These are phyloP conservation scores for Aramus guarauna DNA, from an alignment of 2,113 vertebrate genomes.

Conservation along the genomic window DNA sequence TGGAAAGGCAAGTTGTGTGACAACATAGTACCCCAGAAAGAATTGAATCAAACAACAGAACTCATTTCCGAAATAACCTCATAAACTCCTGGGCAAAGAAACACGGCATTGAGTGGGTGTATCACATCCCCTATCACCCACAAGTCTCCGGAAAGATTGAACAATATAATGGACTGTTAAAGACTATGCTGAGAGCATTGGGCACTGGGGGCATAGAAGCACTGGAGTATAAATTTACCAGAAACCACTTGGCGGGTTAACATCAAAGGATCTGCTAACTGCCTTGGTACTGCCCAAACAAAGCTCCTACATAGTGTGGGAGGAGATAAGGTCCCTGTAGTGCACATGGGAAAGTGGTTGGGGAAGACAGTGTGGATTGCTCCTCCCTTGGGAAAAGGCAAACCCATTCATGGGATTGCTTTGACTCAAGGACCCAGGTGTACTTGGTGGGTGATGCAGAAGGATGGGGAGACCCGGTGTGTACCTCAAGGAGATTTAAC, in stretches of 20 bases:
- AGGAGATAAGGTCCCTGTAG: background rate
- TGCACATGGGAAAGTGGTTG: too few relatives aligned
- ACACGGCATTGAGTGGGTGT: background rate
- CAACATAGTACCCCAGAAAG: background rate
- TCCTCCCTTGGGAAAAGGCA: background rate
- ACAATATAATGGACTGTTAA: background rate
- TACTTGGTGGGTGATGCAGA: background rate
- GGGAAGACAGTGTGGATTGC: too few relatives aligned
- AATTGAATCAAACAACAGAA: background rate
- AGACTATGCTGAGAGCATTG: background rate
- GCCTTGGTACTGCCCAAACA: too few relatives aligned
- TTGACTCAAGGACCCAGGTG: background rate
- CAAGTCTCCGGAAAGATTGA: background rate
- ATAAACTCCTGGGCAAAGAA: background rate
- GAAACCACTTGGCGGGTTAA: too few relatives aligned
- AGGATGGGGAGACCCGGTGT: background rate
- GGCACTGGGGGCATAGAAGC: background rate
- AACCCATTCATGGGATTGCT: background rate
- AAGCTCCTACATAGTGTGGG: too few relatives aligned
- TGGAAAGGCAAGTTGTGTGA: background rate
- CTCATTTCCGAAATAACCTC: background rate
- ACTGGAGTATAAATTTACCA: too few relatives aligned
- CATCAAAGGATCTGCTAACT: too few relatives aligned
- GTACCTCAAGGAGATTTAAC: background rate
- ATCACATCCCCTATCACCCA: background rate